Conservation (phyloP, 2,888 invertebrate species). For the Saturnia pavonia region DNA sequence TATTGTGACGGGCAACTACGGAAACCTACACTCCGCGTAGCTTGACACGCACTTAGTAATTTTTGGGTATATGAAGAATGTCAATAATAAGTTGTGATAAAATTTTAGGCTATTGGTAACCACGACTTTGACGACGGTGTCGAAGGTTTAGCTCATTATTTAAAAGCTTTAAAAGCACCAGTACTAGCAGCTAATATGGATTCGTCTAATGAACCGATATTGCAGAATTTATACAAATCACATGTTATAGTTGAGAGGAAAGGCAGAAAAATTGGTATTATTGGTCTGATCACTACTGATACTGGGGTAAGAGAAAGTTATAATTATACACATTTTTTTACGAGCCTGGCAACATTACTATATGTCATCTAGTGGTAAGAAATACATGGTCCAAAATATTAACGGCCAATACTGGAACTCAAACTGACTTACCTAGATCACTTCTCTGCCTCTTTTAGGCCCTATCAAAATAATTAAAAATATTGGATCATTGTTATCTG, state of each 20-base stretch:
- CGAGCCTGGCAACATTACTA: not conserved
- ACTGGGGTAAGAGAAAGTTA: conserved; percentile 76
- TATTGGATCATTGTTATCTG: not conserved
- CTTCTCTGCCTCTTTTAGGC: no score
- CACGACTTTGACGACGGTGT: conserved; percentile 93
- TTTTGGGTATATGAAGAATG: not conserved
- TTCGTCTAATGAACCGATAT: conserved; percentile 83
- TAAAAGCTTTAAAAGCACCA: conserved; percentile 84
- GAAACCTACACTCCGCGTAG: no score
- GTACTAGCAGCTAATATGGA: conserved; percentile 90
- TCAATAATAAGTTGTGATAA: not conserved
- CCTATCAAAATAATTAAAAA: no score
- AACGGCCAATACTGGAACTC: not conserved
- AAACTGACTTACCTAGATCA: no score
- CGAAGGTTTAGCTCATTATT: conserved; percentile 86
- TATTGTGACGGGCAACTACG: no score
- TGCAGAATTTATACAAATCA: conserved; percentile 83
- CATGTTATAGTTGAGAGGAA: conserved; percentile 84
- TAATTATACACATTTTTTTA: not conserved
- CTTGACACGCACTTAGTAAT: not conserved
- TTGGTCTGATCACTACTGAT: conserved; percentile 88
- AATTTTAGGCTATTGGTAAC: conserved; percentile 88
- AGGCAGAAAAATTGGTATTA: conserved; percentile 88
- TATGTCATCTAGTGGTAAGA: not conserved
- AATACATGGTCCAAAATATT: not conserved